Percentiles rank a stretch among this genome's conserved stretches.
phyloP scores from a whole-genome alignment of 1,140 invertebrate genomes.

The Cryptotermes secundus region DNA sequence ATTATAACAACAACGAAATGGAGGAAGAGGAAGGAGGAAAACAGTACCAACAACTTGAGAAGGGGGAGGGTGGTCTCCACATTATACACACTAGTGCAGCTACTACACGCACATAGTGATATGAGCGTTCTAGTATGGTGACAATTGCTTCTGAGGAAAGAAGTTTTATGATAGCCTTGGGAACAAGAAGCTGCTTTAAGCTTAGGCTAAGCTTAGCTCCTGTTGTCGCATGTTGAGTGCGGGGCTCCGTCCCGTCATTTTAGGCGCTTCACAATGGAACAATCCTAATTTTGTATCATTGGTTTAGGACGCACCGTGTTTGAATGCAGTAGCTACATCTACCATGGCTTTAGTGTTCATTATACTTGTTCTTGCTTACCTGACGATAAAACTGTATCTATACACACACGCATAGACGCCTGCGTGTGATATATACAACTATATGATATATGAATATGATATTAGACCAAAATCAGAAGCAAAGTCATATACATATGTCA shows the following conservation, averaged over 20 bases:
- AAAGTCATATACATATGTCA: too few relatives aligned
- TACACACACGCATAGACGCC: too few relatives aligned
- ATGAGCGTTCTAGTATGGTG: conserved; percentile 42
- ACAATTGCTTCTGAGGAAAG: conserved; percentile 48
- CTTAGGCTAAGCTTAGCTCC: not conserved
- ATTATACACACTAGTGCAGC: conserved; percentile 28
- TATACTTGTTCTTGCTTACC: too few relatives aligned
- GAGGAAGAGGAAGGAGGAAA: conserved; percentile 17
- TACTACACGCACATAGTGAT: conserved; percentile 30
- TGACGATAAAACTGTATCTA: too few relatives aligned
- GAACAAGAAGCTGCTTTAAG: conserved; percentile 32
- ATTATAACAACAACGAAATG: conserved; percentile 44
- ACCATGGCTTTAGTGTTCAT: too few relatives aligned
- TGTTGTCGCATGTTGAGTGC: not conserved
- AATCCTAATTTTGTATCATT: conserved; percentile 36
- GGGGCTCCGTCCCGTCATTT: conserved; percentile 36
- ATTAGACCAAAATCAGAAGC: too few relatives aligned
- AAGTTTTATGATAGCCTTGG: conserved; percentile 46
- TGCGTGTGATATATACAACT: too few relatives aligned
- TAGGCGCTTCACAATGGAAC: conserved; percentile 37
- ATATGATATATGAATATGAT: too few relatives aligned
- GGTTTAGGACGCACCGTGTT: not conserved
- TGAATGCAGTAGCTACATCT: not conserved
- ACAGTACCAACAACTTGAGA: not conserved
- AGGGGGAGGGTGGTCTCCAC: not conserved